Base-by-base conservation (phyloP, 2,113 vertebrate species). In the Gymnocephalus cernua region DNA sequence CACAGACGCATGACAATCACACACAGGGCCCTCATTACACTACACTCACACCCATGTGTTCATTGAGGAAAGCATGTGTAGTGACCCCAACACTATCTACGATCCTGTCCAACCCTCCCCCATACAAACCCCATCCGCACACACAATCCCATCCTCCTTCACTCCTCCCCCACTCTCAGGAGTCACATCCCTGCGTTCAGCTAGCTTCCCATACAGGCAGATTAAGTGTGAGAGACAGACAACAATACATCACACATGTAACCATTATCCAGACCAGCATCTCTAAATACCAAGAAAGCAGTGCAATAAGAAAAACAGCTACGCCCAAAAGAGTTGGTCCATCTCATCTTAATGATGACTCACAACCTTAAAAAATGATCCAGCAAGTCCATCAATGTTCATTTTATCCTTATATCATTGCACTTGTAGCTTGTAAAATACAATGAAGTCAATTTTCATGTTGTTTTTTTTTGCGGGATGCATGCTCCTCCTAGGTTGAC, bases 51-150 rank as follows among this genome's bases (percentile, higher is more conserved):
- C 57, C 44, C 76, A 80, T 84, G 68, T 76, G 75, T 82, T 80
- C 81, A 76, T 71, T 65, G 56, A 83, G 81, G 77, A 79, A 76
- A 73, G 67, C 75, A 69, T 90, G 90, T 93, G 90, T 83, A 89
- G 64, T 91, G 92, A 92, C 89, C 90, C 90, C 64, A 45, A 81
- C 74, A 79, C 78, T 79, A 79, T 19, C 70, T 59, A 76, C 65
- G 14, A 65, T 61, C 62, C 66, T 62, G 19, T 47, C 74, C 59
- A 70, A 73, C 69, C 90, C 21, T 80, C 83, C 88, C 91, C 86
- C 88, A 84, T 23, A 29, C 35, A 23, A 27, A 29, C 14, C 51
- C 73, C 54, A 70, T 45, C 66, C 47, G n/a, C 13, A 29, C 6
- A 64, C 32, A 62, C 35, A 47, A 41, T 72, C 38, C 44, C 53